Evolutionary conservation across 2,797 vertebrate genomes (phyloP).

Genomic region (Melanotaenia maccullochi): DNA sequence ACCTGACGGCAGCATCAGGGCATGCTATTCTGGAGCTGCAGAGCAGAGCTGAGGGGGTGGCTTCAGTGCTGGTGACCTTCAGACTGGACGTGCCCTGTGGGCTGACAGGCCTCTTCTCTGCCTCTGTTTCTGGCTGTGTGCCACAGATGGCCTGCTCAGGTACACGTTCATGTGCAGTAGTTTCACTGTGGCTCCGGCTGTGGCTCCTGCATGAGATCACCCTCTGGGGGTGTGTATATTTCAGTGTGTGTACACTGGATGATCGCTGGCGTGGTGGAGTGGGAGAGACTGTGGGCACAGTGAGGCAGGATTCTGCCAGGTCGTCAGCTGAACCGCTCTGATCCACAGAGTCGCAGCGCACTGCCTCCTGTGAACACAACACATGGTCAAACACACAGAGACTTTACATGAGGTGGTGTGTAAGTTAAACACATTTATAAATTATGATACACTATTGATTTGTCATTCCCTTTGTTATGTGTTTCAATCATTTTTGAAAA

Average conservation of each 20-base stretch:
- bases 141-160: constrained; percentile 45
- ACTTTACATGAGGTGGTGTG: no score
- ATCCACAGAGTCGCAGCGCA: constrained; percentile 75
- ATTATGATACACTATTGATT: no score
- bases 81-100: constrained; percentile 43
- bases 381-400: constrained; percentile 6
- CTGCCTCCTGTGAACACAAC: constrained; percentile 66
- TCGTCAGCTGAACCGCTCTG: constrained; percentile 68
- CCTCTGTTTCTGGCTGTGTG: constrained; percentile 41
- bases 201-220: constrained; percentile 74
- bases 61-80: constrained; percentile 42
- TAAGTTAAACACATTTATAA: background rate
- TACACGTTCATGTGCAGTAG: constrained; percentile 42
- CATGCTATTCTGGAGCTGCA: constrained; percentile 35
- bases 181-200: constrained; percentile 61
- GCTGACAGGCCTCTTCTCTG: constrained; percentile 32
- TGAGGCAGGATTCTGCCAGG: constrained; percentile 55
- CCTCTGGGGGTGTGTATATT: constrained; percentile 66
- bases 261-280: constrained; percentile 71
- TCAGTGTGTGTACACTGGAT: constrained; percentile 75
- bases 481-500: background rate
- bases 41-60: constrained; percentile 21
- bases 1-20: constrained; percentile 11
- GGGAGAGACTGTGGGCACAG: constrained; percentile 67
- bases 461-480: background rate